phyloP scores from a whole-genome alignment of 2,888 invertebrate genomes.

The Tetragonula carbonaria region DNA sequence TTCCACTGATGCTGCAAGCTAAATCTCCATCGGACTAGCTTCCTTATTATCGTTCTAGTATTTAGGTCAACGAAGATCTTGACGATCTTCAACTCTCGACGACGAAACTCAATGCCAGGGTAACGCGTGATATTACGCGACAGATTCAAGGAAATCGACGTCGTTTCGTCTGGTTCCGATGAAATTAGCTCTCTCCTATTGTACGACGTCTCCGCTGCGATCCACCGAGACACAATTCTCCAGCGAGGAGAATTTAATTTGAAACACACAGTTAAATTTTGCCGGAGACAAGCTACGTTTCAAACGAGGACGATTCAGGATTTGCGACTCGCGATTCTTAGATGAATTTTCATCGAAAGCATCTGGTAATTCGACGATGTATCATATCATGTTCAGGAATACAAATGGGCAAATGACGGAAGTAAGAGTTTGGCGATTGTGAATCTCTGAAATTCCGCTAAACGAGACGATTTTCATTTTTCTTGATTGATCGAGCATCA shows the following conservation, averaged over 20 bases:
- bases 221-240: background rate
- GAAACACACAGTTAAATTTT: background rate
- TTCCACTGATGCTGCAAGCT: constrained; percentile 4
- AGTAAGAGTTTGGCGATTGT: background rate
- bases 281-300: background rate
- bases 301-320: background rate
- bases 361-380: background rate
- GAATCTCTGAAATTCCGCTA: no score
- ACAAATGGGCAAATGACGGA: no score
- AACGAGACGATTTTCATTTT: no score
- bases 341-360: background rate
- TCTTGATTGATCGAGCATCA: no score
- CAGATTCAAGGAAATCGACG: constrained; percentile 14
- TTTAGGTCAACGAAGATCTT: constrained; percentile 50
- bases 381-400: background rate
- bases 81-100: constrained; percentile 1
- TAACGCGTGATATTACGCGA: background rate
- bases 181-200: background rate
- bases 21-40: constrained; percentile 18
- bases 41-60: constrained; percentile 49
- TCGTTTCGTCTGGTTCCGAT: background rate
- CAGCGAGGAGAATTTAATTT: background rate
- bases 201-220: background rate
- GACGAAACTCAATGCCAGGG: constrained; percentile 3
- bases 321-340: background rate